A percentile compares a stretch with the other conserved stretches of the same genome.
phyloP scores from a whole-genome alignment of 2,888 invertebrate genomes.

The Hyposoter dolosus region DNA sequence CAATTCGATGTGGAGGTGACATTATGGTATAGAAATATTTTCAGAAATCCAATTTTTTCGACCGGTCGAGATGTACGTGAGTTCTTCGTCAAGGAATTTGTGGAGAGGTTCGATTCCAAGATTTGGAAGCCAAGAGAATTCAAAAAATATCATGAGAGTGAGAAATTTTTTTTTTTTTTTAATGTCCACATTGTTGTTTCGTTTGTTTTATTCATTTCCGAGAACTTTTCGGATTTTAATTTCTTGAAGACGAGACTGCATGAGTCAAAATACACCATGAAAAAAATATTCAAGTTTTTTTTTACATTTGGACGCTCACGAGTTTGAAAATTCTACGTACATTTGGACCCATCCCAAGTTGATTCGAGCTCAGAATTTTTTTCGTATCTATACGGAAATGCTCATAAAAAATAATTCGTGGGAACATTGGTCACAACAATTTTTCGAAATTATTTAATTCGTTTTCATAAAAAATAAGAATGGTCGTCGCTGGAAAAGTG shows the following conservation, averaged over 20 bases:
- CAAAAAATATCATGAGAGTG: background rate
- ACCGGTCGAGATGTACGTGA: too few species aligned
- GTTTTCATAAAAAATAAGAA: background rate
- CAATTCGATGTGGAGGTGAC: too few species aligned
- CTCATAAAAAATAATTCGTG: background rate
- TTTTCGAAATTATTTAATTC: background rate
- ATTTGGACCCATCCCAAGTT: background rate
- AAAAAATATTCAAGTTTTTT: background rate
- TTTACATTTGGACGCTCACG: background rate
- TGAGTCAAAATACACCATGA: background rate
- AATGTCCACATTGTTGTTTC: background rate
- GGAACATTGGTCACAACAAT: background rate
- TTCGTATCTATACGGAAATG: background rate
- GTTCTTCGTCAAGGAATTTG: too few species aligned
- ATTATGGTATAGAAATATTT: too few species aligned
- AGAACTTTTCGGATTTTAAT: background rate
- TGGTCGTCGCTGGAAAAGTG: background rate
- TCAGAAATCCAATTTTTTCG: too few species aligned
- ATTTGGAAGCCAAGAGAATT: background rate
- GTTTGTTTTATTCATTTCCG: background rate
- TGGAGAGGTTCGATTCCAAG: background rate
- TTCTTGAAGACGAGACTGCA: background rate
- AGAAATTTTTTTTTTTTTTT: background rate
- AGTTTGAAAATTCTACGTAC: background rate
- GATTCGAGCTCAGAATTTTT: background rate